Evolutionary conservation across 2,888 invertebrate genomes (phyloP), one percentile per base, ranked within the genome.

Genomic region (Unio pictorum): DNA sequence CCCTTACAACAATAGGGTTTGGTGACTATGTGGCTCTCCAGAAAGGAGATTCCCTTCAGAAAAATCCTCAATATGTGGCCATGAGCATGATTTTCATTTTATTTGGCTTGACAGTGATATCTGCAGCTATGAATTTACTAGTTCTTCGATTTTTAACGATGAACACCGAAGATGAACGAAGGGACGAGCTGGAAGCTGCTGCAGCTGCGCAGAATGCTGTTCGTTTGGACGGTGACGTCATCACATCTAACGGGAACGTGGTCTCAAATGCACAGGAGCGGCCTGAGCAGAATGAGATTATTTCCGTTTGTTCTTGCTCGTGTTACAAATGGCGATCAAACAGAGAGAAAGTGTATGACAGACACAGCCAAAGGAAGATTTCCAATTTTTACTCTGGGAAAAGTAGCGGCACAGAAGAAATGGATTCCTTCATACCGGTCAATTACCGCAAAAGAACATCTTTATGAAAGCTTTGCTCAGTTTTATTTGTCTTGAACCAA

Each of bases 81-180:
- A 93, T 99, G 78, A 97, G 97, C 88, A 92, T 99, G 76, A 96
- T 99, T 45, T 99, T 99, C 91, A 99, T 99, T 76, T 93, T 99
- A n/a, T 98, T 99, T 87, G 99, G 99, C 0, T 92, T 99, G 83
- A 98, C 99, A 0, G 98, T 99, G 20, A 98, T 99, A n/a, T 99
- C 99, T 68, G 99, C 99, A 67, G 98, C 97, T 86, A 98, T 99
- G 89, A 99, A 99, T 91, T 92, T 99, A 80, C 92, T 99, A 26
- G 98, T 99, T 11, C 93, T 99, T 34, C 93, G 98, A 58, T 99
- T 99, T 91, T 95, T 99, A 94, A 99, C 98, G n/a, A 90, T 92
- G 91, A 99, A 99, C 92, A 99, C 99, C 0, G 99, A 98, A 90
- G 99, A 99, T 87, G 98, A 98, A 91, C 93, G 97, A 87, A 92